Evolutionary conservation across 2,888 invertebrate genomes (phyloP), one percentile per base, ranked within the genome.

Genomic region (Gerris lacustris): DNA sequence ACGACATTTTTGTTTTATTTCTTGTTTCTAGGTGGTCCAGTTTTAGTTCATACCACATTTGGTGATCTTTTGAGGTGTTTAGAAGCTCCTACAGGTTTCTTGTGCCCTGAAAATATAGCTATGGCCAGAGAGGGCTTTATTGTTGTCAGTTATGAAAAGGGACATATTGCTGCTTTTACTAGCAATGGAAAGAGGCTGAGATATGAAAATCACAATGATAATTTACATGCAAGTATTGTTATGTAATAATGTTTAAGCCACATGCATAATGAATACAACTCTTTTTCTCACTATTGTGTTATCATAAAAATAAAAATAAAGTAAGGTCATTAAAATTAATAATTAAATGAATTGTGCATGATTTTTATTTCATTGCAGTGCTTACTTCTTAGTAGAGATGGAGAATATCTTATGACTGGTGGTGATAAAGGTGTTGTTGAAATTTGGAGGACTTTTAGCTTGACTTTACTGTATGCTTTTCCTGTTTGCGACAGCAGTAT

Each of bases 381-480:
- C 83, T 86, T 94, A 86, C 86, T 92, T 78, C 83, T 98, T 80
- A 97, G 96, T 76, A 90, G 98, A 72, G 98, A 99, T 84, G 99
- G 99, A 75, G 98, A 99, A 84, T 99, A 98, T 83, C 85, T 99
- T 81, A 94, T 97, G 87, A 92, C 96, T 77, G 98, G 96, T 75
- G 97, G 97, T 17, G 96, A 95, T 80, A 92, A 91, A 79, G 98
- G 98, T 75, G 92, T 96, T 77, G 97, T 98, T 76, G 96, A 97
- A 84, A 96, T 99, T 75, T 96, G 97, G 96, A 87, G 98, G 80
- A 94, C 97, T 71, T 96, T 95, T 84, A 97, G 96, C 79, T 87
- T 99, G 77, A 94, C 96, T 77, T 88, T 96, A 77, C 87, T 99
- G 15, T 98, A 99, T 83, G 95, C 97, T 76, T 99, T 96, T 85